A percentile compares a stretch with the other conserved stretches of the same genome.
Evolutionary conservation across 1,140 invertebrate species (phyloP).

Genomic region (Mactra quadrangularis): DNA sequence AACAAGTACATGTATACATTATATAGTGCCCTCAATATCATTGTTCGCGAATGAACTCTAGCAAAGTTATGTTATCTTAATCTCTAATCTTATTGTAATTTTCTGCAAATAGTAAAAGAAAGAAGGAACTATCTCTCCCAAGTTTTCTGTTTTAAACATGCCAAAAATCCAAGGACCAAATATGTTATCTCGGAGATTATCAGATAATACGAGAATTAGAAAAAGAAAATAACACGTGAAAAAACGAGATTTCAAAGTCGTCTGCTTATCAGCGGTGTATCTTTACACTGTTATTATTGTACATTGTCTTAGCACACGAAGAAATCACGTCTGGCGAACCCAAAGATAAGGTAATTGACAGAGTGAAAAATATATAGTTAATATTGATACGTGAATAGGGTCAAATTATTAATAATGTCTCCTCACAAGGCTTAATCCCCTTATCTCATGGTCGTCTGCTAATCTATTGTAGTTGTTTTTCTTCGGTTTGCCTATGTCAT

Average conservation of each 20-base stretch:
- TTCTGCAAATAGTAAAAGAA: neutral
- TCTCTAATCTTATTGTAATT: constrained; percentile 30
- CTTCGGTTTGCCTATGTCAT: no score
- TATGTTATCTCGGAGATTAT: constrained; percentile 45
- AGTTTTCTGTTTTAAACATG: constrained; percentile 29
- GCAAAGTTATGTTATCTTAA: constrained; percentile 6
- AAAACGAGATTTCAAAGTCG: neutral
- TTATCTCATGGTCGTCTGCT: neutral
- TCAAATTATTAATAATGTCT: neutral
- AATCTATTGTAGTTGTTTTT: constrained; percentile 1
- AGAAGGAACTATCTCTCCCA: constrained; percentile 10
- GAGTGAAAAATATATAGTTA: neutral
- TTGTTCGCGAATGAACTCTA: neutral
- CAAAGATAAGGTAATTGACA: constrained; percentile 10
- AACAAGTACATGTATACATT: no score
- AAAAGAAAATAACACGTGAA: constrained; percentile 58
- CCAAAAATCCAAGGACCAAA: constrained; percentile 32
- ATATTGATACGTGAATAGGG: no score
- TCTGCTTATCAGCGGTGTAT: neutral
- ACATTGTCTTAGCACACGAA: constrained; percentile 37
- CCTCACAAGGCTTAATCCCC: neutral
- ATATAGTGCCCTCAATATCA: no score
- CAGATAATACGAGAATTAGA: constrained; percentile 47
- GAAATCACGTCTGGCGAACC: neutral
- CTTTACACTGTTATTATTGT: constrained; percentile 5